Base-by-base conservation (phyloP, 2,888 invertebrate genomes). In the Lomographa bimaculata region DNA sequence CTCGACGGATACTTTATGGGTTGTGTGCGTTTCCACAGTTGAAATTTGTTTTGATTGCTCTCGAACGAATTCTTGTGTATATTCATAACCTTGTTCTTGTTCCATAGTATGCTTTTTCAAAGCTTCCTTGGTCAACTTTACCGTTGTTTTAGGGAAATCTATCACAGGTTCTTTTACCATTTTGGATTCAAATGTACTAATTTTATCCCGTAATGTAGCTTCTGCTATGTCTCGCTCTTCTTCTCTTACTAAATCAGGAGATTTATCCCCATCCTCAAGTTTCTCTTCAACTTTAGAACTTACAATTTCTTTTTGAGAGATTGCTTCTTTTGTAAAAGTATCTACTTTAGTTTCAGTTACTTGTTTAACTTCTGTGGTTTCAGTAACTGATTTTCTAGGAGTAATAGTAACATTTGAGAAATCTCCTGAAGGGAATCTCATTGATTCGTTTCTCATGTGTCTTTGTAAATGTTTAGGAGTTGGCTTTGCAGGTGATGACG, bases 241-340 rank as follows among this genome's bases (percentile, higher is more conserved):
- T 46, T 83, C 81, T n/a, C 64, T 60, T 0, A 86, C 69, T 37
- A 89, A 65, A 54, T 87, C 89, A 26, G 85, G 90, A 40, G 74
- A 80, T 53, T 68, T 82, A 59, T 85, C 84, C 32, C 86, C 85
- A 49, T 85, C 86, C 3, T 87, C 86, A 32, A 82, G 57, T 64
- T 91, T 91, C 63, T 91, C 89, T 72, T 90, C 89, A n/a, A 91
- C 89, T 71, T 90, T 91, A 12, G 87, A 83, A 24, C 67, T 85
- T 6, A 78, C 79, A 12, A 81, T 82, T 69, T 87, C 85, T 64
- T 89, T 87, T 60, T 86, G 84, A 4, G 89, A 86, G 40, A 87
- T 87, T 1, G 60, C 54, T 58, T 85, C 86, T 59, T 71, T 84
- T 0, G 72, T 64, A 19, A 71, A 73, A 3, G 64, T 64, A 11